Evolutionary conservation across 1,140 invertebrate genomes (phyloP).

Genomic region (Drosophila parabipectinata): DNA sequence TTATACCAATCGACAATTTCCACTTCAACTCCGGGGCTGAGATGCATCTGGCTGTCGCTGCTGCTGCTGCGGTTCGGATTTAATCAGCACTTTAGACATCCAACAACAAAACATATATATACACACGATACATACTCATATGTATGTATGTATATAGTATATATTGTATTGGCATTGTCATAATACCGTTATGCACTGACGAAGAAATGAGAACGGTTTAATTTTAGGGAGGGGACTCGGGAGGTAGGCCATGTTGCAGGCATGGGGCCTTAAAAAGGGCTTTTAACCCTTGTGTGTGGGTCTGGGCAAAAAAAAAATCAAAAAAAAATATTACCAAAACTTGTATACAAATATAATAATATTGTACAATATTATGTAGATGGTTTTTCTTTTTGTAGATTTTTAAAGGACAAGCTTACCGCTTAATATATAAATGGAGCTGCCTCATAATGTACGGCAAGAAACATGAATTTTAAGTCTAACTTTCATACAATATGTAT

Average conservation of each 20-base stretch:
- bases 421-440: too few relatives aligned
- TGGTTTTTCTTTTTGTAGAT: too few relatives aligned
- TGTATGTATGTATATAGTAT: background rate
- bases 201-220: conserved; percentile 19
- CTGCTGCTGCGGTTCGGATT: conserved; percentile 27
- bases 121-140: background rate
- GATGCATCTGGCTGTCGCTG: conserved; percentile 1
- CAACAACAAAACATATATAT: background rate
- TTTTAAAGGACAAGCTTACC: too few relatives aligned
- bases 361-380: too few relatives aligned
- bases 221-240: background rate
- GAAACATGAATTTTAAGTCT: too few relatives aligned
- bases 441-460: too few relatives aligned
- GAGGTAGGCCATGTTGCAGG: background rate
- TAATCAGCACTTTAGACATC: conserved; percentile 48
- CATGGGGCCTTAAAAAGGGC: background rate
- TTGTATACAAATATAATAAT: too few relatives aligned
- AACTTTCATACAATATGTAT: too few relatives aligned
- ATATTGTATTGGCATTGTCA: conserved; percentile 12
- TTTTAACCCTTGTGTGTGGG: conserved; percentile 18
- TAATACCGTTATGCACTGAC: conserved; percentile 41
- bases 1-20: conserved; percentile 55
- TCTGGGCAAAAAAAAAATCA: background rate
- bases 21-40: background rate
- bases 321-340: too few relatives aligned